Evolutionary conservation across 2,888 invertebrate genomes (phyloP).

Genomic region (Hedychridium roseum): DNA sequence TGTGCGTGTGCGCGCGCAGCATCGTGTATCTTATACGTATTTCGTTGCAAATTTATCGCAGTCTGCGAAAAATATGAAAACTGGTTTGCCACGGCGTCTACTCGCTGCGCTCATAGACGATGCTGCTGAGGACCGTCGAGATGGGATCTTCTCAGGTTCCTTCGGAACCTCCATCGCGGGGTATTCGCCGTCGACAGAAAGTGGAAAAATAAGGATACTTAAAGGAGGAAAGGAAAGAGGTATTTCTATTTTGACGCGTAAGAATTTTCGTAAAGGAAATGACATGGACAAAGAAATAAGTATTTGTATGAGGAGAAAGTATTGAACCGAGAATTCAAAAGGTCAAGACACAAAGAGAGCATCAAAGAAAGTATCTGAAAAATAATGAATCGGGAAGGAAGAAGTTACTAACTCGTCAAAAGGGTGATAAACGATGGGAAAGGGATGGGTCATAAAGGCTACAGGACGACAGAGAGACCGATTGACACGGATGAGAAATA

Average conservation of each 20-base stretch:
- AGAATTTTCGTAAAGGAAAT: too few relatives aligned
- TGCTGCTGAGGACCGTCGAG: slow-evolving; percentile 9
- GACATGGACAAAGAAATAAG: too few relatives aligned
- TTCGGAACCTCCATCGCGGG: background rate
- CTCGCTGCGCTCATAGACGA: slow-evolving; percentile 23
- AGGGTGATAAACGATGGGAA: too few relatives aligned
- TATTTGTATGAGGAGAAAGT: too few relatives aligned
- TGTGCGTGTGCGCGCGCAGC: slow-evolving; percentile 12
- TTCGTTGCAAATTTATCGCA: slow-evolving; percentile 50
- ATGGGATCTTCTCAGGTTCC: slow-evolving; percentile 23
- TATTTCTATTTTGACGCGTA: slow-evolving; percentile 5
- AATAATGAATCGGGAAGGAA: too few relatives aligned
- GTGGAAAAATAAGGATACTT: background rate
- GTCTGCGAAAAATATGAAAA: slow-evolving; percentile 50
- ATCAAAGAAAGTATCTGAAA: too few relatives aligned
- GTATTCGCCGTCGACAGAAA: slow-evolving; percentile 1
- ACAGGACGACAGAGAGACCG: too few relatives aligned
- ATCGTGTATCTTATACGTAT: slow-evolving; percentile 40
- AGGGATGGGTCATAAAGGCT: too few relatives aligned
- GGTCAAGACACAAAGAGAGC: too few relatives aligned
- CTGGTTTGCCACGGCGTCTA: slow-evolving; percentile 47
- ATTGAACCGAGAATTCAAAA: too few relatives aligned
- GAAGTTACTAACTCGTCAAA: too few relatives aligned
- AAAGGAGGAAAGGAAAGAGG: slow-evolving; percentile 16
- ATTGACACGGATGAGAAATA: slow-evolving; percentile 1